Evolutionary conservation across 1,140 invertebrate species (phyloP).

Genomic region (Drosophila eugracilis): DNA sequence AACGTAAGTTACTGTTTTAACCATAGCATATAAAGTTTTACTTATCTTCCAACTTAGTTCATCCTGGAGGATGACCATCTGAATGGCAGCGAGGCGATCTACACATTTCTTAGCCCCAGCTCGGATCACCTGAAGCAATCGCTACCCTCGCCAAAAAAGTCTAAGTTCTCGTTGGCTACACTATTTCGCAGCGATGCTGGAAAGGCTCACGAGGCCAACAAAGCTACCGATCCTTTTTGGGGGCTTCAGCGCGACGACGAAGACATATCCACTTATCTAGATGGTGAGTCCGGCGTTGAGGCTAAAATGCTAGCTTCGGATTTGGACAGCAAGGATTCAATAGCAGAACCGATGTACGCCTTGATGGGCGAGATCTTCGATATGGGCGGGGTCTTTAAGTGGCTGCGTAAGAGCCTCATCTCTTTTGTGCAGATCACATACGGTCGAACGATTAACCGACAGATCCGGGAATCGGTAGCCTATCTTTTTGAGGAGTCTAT

Average conservation of each 20-base stretch:
- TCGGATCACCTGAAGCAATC: conserved; percentile 94
- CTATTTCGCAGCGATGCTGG: conserved; percentile 91
- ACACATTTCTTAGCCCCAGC: conserved; percentile 95
- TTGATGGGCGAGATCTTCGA: conserved; percentile 95
- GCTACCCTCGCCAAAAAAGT: conserved; percentile 91
- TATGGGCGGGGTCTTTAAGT: conserved; percentile 93
- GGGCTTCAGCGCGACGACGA: conserved; percentile 87
- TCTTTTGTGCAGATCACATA: conserved; percentile 97
- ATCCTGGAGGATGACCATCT: conserved; percentile 94
- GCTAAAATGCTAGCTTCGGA: conserved; percentile 85
- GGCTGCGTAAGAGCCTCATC: conserved; percentile 94
- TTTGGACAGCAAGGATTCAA: conserved; percentile 90
- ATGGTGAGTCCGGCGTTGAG: conserved; percentile 86
- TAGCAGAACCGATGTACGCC: conserved; percentile 94
- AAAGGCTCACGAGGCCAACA: conserved; percentile 65
- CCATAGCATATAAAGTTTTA: neutral
- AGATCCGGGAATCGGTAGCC: conserved; percentile 94
- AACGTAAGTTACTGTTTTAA: conserved; percentile 86
- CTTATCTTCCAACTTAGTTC: conserved; percentile 86
- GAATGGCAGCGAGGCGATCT: conserved; percentile 94
- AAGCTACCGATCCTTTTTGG: conserved; percentile 80
- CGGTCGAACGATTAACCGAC: conserved; percentile 95
- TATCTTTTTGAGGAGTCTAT: conserved; percentile 96
- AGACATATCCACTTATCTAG: conserved; percentile 90
- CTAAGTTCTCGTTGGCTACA: conserved; percentile 92